phyloP scores from a whole-genome alignment of 1,140 invertebrate species.

The Trinorchestia longiramus region DNA sequence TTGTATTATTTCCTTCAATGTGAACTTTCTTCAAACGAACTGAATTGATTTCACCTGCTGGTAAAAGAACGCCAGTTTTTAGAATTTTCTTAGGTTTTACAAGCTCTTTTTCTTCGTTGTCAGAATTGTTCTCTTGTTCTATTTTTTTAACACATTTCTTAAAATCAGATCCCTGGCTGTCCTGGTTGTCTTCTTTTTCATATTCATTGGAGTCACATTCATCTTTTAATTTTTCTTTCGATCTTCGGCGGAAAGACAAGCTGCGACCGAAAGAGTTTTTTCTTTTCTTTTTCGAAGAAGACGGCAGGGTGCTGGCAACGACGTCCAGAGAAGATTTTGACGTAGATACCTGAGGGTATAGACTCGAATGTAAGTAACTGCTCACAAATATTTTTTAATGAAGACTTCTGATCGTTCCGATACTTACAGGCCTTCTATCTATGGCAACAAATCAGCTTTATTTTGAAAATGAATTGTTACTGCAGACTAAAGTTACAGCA shows the following conservation, averaged over 20 bases:
- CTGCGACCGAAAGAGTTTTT: constrained; percentile 15
- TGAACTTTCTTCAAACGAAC: constrained; percentile 30
- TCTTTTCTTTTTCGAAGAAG: constrained; percentile 32
- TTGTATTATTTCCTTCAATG: not conserved
- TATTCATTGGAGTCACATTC: not conserved
- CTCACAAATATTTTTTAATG: not conserved
- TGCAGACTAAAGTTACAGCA: not conserved
- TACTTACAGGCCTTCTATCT: not conserved
- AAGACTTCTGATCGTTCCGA: not conserved
- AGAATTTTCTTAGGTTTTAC: constrained; percentile 27
- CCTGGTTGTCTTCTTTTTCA: not conserved
- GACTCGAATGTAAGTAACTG: not conserved
- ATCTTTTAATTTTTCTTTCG: not conserved
- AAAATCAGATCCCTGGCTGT: not conserved
- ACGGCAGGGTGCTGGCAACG: constrained; percentile 18
- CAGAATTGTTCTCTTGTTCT: not conserved
- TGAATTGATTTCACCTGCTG: not conserved
- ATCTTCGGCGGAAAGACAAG: not conserved
- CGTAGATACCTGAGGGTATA: not conserved
- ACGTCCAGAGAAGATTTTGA: not conserved
- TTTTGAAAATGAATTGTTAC: not conserved
- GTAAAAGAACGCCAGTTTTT: not conserved
- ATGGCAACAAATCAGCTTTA: not conserved
- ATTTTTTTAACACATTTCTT: not conserved
- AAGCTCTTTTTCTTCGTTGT: not conserved